phyloP scores from a whole-genome alignment of 2,888 invertebrate genomes.

The Eupithecia tripunctaria region DNA sequence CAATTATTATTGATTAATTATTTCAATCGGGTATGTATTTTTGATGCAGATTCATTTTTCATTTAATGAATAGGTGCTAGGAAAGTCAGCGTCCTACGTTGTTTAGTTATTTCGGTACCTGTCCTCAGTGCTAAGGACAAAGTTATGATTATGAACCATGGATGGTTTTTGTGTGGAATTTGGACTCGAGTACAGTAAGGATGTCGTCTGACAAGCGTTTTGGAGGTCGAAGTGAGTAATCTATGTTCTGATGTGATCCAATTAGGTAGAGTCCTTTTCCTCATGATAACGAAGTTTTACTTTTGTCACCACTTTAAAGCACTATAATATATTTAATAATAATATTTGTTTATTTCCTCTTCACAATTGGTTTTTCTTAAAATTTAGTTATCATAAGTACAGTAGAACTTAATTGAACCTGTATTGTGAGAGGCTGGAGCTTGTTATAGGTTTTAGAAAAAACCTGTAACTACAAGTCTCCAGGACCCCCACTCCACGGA shows the following conservation, averaged over 20 bases:
- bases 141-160: background rate
- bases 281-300: background rate
- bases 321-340: no score
- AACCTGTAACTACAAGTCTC: no score
- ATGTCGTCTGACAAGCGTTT: background rate
- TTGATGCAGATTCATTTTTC: background rate
- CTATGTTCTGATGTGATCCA: background rate
- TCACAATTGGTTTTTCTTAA: no score
- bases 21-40: background rate
- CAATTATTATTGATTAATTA: conserved; percentile 4
- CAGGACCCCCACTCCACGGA: no score
- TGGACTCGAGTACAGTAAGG: background rate
- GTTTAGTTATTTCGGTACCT: no score
- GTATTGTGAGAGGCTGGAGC: no score
- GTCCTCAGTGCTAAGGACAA: background rate
- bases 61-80: background rate
- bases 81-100: background rate
- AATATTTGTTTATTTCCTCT: no score
- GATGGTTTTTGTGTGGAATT: background rate
- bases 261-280: background rate
- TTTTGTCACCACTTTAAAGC: background rate
- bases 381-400: no score
- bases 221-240: background rate
- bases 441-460: no score
- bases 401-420: no score